A percentile compares a stretch with the other conserved stretches of the same genome.
phyloP scores from a whole-genome alignment of 2,888 invertebrate genomes.

The Apamea epomidion region DNA sequence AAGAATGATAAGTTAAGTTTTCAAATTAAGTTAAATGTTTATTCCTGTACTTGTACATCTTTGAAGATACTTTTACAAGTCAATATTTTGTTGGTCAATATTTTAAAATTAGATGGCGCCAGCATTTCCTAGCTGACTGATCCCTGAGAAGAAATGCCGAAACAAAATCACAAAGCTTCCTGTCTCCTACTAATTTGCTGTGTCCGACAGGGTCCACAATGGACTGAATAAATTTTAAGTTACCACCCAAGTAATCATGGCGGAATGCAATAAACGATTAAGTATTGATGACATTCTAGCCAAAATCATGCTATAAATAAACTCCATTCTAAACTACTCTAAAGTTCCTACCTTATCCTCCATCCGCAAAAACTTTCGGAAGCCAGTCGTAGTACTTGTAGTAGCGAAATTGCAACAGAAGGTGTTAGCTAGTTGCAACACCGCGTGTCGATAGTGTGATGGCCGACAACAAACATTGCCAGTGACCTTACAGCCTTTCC shows the following conservation, averaged over 20 bases:
- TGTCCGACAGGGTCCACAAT: neutral
- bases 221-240: neutral
- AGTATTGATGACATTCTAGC: neutral
- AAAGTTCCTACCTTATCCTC: constrained; percentile 10
- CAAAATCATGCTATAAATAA: neutral
- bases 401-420: constrained; percentile 52
- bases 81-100: too few species aligned
- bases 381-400: constrained; percentile 28
- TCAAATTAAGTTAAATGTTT: too few species aligned
- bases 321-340: neutral
- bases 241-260: neutral
- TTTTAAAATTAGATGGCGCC: too few species aligned
- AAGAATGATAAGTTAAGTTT: too few species aligned
- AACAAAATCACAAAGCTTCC: neutral
- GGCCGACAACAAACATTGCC: constrained; percentile 53
- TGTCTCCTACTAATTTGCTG: neutral
- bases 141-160: too few species aligned
- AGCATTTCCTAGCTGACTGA: too few species aligned
- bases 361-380: constrained; percentile 16
- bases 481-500: constrained; percentile 62
- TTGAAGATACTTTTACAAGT: too few species aligned
- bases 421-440: constrained; percentile 42
- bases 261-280: neutral
- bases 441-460: constrained; percentile 34
- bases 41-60: too few species aligned